Conservation (phyloP, 2,797 vertebrate species). For the Heteromormyrus szaboi region DNA sequence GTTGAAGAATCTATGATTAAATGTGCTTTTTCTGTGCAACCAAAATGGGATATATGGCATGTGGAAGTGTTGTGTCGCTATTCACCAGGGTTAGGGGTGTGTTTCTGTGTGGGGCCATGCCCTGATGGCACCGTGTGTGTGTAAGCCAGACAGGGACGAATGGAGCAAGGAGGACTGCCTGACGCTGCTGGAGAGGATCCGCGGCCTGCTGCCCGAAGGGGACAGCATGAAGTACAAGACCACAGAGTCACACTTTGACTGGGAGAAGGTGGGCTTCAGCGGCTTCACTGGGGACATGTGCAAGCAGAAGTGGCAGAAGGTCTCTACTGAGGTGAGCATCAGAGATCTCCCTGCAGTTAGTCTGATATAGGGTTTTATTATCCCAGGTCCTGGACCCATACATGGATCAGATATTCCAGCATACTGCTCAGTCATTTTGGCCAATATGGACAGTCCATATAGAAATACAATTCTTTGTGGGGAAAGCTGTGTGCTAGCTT, state of each 20-base stretch:
- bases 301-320: constrained; percentile 66
- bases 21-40: neutral
- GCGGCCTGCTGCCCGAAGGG: constrained; percentile 54
- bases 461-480: neutral
- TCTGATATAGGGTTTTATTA: neutral
- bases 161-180: constrained; percentile 68
- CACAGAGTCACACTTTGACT: constrained; percentile 72
- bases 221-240: constrained; percentile 73
- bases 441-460: neutral
- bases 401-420: neutral
- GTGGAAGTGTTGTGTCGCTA: neutral
- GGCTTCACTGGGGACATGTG: constrained; percentile 64
- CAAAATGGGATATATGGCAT: neutral
- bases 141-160: constrained; percentile 35
- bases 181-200: constrained; percentile 64
- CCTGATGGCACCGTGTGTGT: neutral
- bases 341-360: neutral
- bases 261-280: constrained; percentile 67
- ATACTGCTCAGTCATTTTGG: neutral
- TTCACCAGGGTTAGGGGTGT: neutral
- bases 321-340: constrained; percentile 60
- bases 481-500: neutral
- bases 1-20: neutral
- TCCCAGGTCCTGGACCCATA: neutral
- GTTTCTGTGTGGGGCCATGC: neutral